These are phyloP conservation scores for Acanthurus leucopareius DNA, from an alignment of 2,797 vertebrate genomes.

Conservation along the genomic window DNA sequence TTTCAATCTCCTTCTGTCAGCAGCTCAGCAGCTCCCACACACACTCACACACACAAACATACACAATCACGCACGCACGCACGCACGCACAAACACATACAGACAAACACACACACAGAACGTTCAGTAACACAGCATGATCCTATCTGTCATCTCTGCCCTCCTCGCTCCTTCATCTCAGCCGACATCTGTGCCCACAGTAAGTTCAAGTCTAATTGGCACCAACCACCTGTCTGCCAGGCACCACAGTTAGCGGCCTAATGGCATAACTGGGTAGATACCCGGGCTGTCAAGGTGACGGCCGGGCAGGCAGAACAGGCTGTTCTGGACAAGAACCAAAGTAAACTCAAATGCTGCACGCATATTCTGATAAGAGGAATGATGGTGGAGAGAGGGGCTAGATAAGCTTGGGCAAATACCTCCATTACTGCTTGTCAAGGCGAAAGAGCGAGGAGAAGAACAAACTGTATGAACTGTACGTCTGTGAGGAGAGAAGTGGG, in stretches of 20 bases:
- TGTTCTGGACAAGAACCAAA: slow-evolving; percentile 51
- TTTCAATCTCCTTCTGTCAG: neutral
- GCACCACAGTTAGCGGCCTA: slow-evolving; percentile 39
- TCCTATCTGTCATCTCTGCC: slow-evolving; percentile 45
- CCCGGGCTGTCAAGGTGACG: slow-evolving; percentile 42
- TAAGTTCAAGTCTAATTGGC: slow-evolving; percentile 31
- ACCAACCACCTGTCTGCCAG: slow-evolving; percentile 34
- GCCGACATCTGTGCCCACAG: slow-evolving; percentile 34
- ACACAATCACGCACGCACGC: neutral
- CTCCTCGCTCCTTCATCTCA: slow-evolving; percentile 34
- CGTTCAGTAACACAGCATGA: slow-evolving; percentile 35
- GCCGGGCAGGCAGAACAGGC: slow-evolving; percentile 31
- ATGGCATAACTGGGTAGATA: slow-evolving; percentile 37
- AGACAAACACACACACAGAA: slow-evolving; percentile 11
- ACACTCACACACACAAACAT: neutral
- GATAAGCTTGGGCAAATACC: slow-evolving; percentile 63
- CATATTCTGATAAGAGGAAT: slow-evolving; percentile 64
- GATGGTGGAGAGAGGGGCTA: slow-evolving; percentile 35
- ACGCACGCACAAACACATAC: neutral
- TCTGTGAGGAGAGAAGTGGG: neutral
- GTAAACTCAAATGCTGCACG: slow-evolving; percentile 49
- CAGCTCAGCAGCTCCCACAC: neutral
- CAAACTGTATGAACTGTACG: neutral
- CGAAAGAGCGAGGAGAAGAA: slow-evolving; percentile 5
- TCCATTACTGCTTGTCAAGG: slow-evolving; percentile 16